These are phyloP conservation scores for Philaethria dido DNA, from an alignment of 2,888 invertebrate species.

Conservation along the genomic window DNA sequence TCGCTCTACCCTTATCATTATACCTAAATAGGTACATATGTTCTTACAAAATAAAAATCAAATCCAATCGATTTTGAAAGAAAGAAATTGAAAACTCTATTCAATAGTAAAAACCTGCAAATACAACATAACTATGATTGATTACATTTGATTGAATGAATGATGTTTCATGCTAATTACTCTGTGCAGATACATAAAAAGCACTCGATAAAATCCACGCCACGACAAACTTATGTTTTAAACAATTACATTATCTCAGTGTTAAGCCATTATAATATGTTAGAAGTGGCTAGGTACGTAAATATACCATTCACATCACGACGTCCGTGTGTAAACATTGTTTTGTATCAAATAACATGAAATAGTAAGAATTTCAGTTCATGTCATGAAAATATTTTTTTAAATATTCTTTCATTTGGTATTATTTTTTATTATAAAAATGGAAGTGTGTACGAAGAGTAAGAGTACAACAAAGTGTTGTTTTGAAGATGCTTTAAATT, in stretches of 20 bases:
- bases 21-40: no score
- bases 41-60: no score
- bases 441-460: neutral
- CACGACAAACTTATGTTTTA: slow-evolving; percentile 9
- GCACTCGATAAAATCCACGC: slow-evolving; percentile 16
- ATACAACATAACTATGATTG: no score
- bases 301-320: slow-evolving; percentile 6
- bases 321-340: neutral
- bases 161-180: neutral
- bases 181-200: slow-evolving; percentile 8
- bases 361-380: neutral
- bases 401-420: neutral
- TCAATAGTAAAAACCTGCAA: no score
- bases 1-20: no score
- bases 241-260: neutral
- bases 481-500: slow-evolving; percentile 43
- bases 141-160: neutral
- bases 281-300: neutral
- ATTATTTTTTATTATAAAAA: neutral
- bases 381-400: neutral
- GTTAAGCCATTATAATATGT: neutral
- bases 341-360: neutral
- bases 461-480: slow-evolving; percentile 31
- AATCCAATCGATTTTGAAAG: no score
- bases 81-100: no score